Percentiles rank a stretch among this genome's conserved stretches.
Evolutionary conservation across 2,797 vertebrate genomes (phyloP).

Genomic region (Mormyrops attenuatus): DNA sequence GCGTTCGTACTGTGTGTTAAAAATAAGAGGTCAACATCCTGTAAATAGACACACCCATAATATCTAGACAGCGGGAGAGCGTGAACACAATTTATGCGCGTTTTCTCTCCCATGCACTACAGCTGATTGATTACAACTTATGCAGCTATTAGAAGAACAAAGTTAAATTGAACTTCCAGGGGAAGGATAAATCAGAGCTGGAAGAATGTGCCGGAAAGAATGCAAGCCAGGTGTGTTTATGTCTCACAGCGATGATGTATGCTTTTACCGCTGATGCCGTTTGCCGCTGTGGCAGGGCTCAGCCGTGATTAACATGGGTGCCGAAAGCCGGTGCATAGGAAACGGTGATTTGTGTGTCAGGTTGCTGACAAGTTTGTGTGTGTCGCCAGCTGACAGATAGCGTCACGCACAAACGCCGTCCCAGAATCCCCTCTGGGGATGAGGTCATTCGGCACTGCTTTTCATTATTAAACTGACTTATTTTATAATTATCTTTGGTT

Average conservation of each 20-base stretch:
- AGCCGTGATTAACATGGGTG: neutral
- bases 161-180: neutral
- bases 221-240: neutral
- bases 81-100: neutral
- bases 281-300: neutral
- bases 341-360: neutral
- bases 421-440: neutral
- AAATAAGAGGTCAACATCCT: slow-evolving; percentile 3
- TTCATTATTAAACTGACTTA: neutral
- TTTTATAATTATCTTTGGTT: neutral
- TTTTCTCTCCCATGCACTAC: neutral
- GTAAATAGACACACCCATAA: neutral
- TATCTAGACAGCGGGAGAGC: neutral
- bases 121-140: neutral
- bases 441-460: neutral
- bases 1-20: neutral
- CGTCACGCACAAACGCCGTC: neutral
- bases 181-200: neutral
- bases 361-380: neutral
- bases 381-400: neutral
- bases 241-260: neutral
- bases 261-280: neutral
- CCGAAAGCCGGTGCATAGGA: neutral
- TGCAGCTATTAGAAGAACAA: neutral
- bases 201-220: neutral